These are phyloP conservation scores for Austrofundulus limnaeus DNA, from an alignment of 2,113 vertebrate genomes.

Conservation along the genomic window DNA sequence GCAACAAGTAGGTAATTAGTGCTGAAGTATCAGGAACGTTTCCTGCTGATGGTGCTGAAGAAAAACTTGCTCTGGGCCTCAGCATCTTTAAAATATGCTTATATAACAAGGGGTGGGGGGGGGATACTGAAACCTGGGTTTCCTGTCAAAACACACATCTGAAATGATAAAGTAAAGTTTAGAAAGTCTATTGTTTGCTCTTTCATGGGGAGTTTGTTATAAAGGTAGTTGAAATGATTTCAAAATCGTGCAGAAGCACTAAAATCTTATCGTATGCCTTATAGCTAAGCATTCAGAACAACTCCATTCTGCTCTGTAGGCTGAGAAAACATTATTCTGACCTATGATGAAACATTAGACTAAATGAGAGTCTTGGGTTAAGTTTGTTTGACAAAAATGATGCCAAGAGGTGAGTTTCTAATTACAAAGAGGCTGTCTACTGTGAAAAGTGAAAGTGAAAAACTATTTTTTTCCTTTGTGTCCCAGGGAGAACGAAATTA, in stretches of 20 bases:
- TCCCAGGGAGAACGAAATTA: constrained; percentile 2
- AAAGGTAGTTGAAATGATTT: not conserved
- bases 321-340: constrained; percentile 8
- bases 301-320: not conserved
- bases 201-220: not conserved
- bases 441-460: not conserved
- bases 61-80: not conserved
- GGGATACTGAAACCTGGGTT: not conserved
- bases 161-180: not conserved
- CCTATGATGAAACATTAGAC: not conserved
- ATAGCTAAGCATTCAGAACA: not conserved
- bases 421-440: constrained; percentile 1
- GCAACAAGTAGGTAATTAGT: constrained; percentile 53
- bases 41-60: constrained; percentile 23
- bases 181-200: not conserved
- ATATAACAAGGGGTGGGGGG: not conserved
- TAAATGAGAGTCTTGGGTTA: constrained; percentile 1
- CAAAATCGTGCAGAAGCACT: not conserved
- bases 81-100: constrained; percentile 2
- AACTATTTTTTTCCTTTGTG: not conserved
- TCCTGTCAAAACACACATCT: constrained; percentile 3
- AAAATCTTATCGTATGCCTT: not conserved
- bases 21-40: constrained; percentile 15
- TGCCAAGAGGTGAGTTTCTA: constrained; percentile 4
- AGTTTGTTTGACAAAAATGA: constrained; percentile 8